These are phyloP conservation scores for Meandrusa payeni DNA, from an alignment of 2,888 invertebrate species.

Conservation along the genomic window DNA sequence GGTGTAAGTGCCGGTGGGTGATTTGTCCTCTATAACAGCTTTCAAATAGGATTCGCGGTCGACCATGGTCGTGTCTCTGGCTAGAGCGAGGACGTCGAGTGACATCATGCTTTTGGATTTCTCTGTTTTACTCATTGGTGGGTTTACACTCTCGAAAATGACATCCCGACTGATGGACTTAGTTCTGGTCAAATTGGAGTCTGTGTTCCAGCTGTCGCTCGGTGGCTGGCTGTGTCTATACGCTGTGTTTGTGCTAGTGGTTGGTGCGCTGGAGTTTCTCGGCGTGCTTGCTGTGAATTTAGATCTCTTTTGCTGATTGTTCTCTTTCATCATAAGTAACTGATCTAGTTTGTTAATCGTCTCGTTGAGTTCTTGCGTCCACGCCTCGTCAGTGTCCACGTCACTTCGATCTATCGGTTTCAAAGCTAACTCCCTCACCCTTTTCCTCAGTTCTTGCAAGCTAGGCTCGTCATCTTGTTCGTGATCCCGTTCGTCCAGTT, in stretches of 20 bases:
- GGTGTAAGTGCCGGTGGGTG: slow-evolving; percentile 69
- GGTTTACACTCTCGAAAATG: slow-evolving; percentile 54
- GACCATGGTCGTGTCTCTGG: slow-evolving; percentile 62
- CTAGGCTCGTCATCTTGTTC: slow-evolving; percentile 78
- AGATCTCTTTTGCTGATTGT: slow-evolving; percentile 77
- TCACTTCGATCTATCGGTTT: slow-evolving; percentile 88
- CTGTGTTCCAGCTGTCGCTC: slow-evolving; percentile 51
- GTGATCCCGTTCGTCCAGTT: slow-evolving; percentile 34
- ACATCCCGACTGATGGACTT: slow-evolving; percentile 66
- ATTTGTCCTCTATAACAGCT: slow-evolving; percentile 74
- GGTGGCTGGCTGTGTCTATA: slow-evolving; percentile 47
- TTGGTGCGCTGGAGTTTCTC: slow-evolving; percentile 62
- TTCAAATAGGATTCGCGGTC: slow-evolving; percentile 70
- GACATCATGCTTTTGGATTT: slow-evolving; percentile 77
- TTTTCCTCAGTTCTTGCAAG: slow-evolving; percentile 84
- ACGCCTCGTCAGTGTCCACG: slow-evolving; percentile 84
- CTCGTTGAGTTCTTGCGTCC: slow-evolving; percentile 88
- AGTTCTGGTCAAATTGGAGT: slow-evolving; percentile 51
- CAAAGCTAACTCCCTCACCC: slow-evolving; percentile 86
- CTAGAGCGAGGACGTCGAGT: slow-evolving; percentile 64
- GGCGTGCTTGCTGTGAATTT: slow-evolving; percentile 65
- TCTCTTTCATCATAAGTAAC: slow-evolving; percentile 84
- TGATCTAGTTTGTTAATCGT: slow-evolving; percentile 90
- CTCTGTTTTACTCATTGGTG: slow-evolving; percentile 57
- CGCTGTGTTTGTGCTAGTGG: slow-evolving; percentile 57